phyloP scores from a whole-genome alignment of 2,113 vertebrate genomes.

The Amblyornis subalaris region DNA sequence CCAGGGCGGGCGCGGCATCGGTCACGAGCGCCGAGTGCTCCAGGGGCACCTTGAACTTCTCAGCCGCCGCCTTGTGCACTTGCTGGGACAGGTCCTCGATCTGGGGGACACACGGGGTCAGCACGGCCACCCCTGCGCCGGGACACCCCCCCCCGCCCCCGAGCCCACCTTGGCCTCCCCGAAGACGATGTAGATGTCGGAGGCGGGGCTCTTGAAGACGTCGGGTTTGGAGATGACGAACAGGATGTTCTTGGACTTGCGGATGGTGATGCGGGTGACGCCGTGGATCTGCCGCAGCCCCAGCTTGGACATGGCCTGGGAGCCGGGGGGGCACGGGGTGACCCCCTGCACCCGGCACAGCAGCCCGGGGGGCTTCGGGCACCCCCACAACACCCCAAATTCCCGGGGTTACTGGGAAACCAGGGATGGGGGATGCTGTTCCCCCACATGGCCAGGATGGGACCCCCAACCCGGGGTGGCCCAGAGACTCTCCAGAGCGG shows the following conservation, averaged over 20 bases:
- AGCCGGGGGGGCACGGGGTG: not conserved
- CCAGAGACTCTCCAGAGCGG: not conserved
- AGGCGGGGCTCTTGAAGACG: constrained; percentile 95
- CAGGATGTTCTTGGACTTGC: constrained; percentile 97
- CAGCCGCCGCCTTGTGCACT: constrained; percentile 92
- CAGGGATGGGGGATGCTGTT: accelerated
- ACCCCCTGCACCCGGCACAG: not conserved
- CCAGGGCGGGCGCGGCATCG: constrained; percentile 78
- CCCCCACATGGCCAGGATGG: accelerated
- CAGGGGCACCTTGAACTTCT: constrained; percentile 97
- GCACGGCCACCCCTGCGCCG: accelerated
- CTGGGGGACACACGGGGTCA: constrained; percentile 43
- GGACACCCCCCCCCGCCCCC: not conserved
- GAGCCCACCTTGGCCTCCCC: constrained; percentile 89
- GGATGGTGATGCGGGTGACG: constrained; percentile 95
- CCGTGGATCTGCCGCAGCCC: constrained; percentile 91
- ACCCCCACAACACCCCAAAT: accelerated
- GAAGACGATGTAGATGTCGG: constrained; percentile 96
- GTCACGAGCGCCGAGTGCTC: constrained; percentile 82
- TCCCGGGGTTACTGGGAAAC: accelerated
- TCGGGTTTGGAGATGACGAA: constrained; percentile 96
- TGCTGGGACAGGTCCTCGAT: constrained; percentile 97
- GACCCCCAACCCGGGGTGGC: not conserved
- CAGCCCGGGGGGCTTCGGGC: not conserved
- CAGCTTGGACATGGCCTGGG: constrained; percentile 95